A percentile compares a stretch with the other conserved stretches of the same genome.
These are phyloP conservation scores for Harpagifer antarcticus DNA, from an alignment of 2,797 vertebrate species.

Conservation along the genomic window DNA sequence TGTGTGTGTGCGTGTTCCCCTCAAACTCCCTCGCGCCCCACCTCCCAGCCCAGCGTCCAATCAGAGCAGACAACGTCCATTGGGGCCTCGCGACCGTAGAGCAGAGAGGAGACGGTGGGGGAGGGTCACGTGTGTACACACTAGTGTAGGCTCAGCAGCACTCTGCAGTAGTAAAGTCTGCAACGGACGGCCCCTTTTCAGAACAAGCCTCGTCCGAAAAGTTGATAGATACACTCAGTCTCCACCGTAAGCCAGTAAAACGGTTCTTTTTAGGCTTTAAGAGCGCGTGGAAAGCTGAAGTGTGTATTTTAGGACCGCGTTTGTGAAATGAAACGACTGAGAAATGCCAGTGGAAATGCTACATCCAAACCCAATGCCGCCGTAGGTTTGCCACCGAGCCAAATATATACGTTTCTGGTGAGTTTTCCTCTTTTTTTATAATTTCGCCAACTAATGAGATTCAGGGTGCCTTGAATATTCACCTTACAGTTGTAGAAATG, in stretches of 20 bases:
- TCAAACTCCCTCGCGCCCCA: conserved; percentile 53
- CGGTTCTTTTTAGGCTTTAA: neutral
- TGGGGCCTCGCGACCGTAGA: conserved; percentile 55
- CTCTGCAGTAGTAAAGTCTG: conserved; percentile 82
- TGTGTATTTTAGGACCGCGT: conserved; percentile 25
- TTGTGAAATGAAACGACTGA: conserved; percentile 62
- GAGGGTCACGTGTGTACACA: conserved; percentile 89
- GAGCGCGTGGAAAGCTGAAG: conserved; percentile 20
- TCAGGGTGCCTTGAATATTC: neutral
- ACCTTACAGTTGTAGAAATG: neutral
- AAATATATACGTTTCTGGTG: conserved; percentile 75
- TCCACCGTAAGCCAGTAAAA: conserved; percentile 23
- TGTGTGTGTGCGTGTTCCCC: neutral
- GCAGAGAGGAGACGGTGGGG: conserved; percentile 69
- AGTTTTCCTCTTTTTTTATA: conserved; percentile 52
- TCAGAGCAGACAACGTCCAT: conserved; percentile 43
- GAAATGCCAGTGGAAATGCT: conserved; percentile 82
- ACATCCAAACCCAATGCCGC: conserved; percentile 83
- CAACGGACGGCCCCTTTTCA: conserved; percentile 71
- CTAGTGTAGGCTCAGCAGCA: conserved; percentile 73
- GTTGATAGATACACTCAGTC: conserved; percentile 60
- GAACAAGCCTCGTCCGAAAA: conserved; percentile 73
- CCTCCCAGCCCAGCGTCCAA: conserved; percentile 67
- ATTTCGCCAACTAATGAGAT: neutral
- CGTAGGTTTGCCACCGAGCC: conserved; percentile 78